A percentile compares a stretch with the other conserved stretches of the same genome.
These are phyloP conservation scores for Lipotes vexillifer DNA, from an alignment of 2,113 vertebrate genomes.

Conservation along the genomic window DNA sequence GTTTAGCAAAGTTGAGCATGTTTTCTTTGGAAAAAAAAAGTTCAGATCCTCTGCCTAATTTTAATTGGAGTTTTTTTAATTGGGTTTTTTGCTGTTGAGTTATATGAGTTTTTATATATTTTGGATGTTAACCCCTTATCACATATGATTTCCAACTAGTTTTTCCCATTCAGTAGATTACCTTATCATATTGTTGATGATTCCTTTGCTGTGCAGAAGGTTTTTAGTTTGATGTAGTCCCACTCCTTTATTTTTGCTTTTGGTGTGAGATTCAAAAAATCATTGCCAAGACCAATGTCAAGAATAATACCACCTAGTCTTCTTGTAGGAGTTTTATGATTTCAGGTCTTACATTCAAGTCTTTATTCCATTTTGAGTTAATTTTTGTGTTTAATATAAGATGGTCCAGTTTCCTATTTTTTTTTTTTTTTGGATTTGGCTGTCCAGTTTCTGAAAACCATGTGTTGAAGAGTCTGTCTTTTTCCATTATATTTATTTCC, in stretches of 20 bases:
- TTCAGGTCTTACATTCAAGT: not conserved
- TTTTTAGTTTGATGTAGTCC: not conserved
- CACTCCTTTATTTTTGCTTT: not conserved
- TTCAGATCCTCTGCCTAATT: not conserved
- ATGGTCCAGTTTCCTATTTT: not conserved
- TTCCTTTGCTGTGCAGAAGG: not conserved
- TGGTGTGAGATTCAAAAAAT: not conserved
- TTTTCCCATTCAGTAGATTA: not conserved
- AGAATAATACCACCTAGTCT: not conserved
- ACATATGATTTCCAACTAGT: no score
- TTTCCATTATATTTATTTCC: not conserved
- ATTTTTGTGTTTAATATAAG: not conserved
- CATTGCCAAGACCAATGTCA: not conserved
- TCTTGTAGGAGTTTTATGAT: not conserved
- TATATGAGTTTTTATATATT: no score
- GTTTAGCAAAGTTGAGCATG: not conserved
- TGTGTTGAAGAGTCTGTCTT: no score
- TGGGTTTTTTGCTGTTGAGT: no score
- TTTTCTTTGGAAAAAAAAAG: not conserved
- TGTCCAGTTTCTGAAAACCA: not conserved
- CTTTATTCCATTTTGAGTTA: not conserved
- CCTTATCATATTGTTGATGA: not conserved
- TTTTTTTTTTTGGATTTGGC: not conserved
- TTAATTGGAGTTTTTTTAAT: no score
- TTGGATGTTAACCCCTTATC: no score